Base-by-base conservation (phyloP, 2,888 invertebrate species). In the Galerucella pusilla region DNA sequence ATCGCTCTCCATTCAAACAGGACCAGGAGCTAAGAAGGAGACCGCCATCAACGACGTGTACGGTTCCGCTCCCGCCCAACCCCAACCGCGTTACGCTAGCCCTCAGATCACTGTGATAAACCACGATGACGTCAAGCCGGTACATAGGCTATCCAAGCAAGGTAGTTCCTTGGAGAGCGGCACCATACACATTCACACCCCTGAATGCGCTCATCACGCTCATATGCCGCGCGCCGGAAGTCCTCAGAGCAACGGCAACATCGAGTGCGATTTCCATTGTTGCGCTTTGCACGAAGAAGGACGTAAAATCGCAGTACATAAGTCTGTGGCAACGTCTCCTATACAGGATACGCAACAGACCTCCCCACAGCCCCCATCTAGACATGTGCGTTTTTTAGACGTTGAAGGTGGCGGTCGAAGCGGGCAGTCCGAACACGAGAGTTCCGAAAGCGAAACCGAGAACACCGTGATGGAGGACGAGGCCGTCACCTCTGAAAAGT, bases 81-180 rank as follows among this genome's bases (percentile, higher is more conserved):
- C 81, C 85, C 88, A 81, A 77, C 83, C 85, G 79, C 85, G 86
- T 75, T 86, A 87, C 83, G 82, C 91, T 86, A 92, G 93, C 88
- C 96, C 96, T 85, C 96, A 96, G 92, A 96, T 96, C 91, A 96
- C 96, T 89, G 96, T 96, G 90, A 96, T 96, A 90, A 96, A 96
- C 91, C 96, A 96, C 91, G 96, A 96, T 89, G 95, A 95, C 89
- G 93, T 94, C 86, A 79, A 86, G 74, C 86, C 85, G 68, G 85
- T 85, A 77, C 87, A 86, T 77, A 83, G 87, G 85, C 78, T 88
- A 88, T 78, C 89, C 92, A 88, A 89, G 88, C 91, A 90, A 88
- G 91, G 90, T 85, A 84, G 91, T 85, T 93, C 93, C 77, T 91
- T 94, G 86, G 94, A 94, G 84, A 92, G 91, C 86, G 91, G 92